These are phyloP conservation scores for Ormyrus rosae DNA, from an alignment of 2,888 invertebrate species.

Conservation along the genomic window DNA sequence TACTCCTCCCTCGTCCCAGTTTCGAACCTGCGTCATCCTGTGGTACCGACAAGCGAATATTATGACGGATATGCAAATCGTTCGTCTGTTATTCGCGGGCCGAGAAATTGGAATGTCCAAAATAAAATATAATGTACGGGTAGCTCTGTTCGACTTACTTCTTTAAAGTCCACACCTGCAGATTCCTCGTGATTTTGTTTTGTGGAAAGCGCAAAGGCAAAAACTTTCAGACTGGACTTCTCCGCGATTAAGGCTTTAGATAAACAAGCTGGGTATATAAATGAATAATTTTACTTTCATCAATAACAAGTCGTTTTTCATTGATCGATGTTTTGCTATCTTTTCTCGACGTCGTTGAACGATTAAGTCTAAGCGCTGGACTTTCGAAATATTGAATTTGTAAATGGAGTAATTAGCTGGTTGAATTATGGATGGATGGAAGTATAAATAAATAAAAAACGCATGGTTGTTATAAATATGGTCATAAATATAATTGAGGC, in stretches of 20 bases:
- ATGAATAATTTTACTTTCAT: constrained; percentile 33
- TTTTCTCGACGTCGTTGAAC: constrained; percentile 30
- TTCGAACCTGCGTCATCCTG: too few relatives aligned
- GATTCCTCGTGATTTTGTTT: constrained; percentile 20
- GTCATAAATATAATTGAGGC: neutral
- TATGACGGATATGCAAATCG: too few relatives aligned
- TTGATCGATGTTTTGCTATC: neutral
- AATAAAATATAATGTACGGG: too few relatives aligned
- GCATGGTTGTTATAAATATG: constrained; percentile 1
- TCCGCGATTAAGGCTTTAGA: neutral
- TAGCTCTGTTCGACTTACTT: too few relatives aligned
- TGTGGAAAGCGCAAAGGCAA: constrained; percentile 1
- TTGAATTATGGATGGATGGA: constrained; percentile 16
- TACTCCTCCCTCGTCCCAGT: too few relatives aligned
- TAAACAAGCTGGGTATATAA: neutral
- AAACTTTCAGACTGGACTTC: neutral
- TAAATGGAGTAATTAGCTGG: constrained; percentile 11
- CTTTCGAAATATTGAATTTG: constrained; percentile 38
- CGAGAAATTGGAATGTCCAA: too few relatives aligned
- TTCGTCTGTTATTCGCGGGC: too few relatives aligned
- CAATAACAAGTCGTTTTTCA: constrained; percentile 16
- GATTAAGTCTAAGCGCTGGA: neutral
- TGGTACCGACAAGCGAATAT: too few relatives aligned
- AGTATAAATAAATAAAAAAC: neutral
- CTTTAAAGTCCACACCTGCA: too few relatives aligned